Evolutionary conservation across 1,140 invertebrate species (phyloP), one percentile per base, ranked within the genome.

Genomic region (Geopemphigus sp.): DNA sequence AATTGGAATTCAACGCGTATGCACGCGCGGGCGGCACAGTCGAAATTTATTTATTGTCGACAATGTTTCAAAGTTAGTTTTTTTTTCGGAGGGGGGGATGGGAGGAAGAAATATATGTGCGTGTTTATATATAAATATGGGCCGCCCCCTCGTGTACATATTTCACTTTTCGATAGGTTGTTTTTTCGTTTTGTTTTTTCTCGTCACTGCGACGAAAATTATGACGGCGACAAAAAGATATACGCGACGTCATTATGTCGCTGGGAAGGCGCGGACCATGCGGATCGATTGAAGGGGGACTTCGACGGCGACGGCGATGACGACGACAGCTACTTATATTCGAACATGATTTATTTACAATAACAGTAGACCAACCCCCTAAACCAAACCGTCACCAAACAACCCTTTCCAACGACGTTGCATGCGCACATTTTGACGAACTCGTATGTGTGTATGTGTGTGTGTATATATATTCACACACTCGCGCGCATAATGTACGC

Each of bases 41-140:
- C 19, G n/a, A 57, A n/a, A 10, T 57, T n/a, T 22, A 68, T 68
- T 68, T 68, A 47, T 68, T 39, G 8, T 14, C 64, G n/a, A 22
- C 64, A 19, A 68, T 47, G 64, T 68, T 47, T 68, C 64, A 68
- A 68, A 68, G 64, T 68, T 68, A 24, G 64, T 68, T 17, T 47
- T 63, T 47, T n/a, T n/a, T n/a, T n/a, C n/a, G n/a, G n/a, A n/a
- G n/a, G n/a, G n/a, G n/a, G 17, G 10, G 14, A n/a, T 11, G 24
- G 1, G 12, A 17, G 17, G 29, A 29, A 29, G 29, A 61, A 61
- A 45, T 45, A 45, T n/a, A 64, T 22, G 19, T 32, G 29, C 15
- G 22, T 10, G 22, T 56, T 22, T 22, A 57, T 24, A 59, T 57
- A 32, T 64, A 19, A 10, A 19, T 26, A 29, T n/a, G 11, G 32